Base-by-base conservation (phyloP, 2,113 vertebrate genomes). In the Stercorarius parasiticus region DNA sequence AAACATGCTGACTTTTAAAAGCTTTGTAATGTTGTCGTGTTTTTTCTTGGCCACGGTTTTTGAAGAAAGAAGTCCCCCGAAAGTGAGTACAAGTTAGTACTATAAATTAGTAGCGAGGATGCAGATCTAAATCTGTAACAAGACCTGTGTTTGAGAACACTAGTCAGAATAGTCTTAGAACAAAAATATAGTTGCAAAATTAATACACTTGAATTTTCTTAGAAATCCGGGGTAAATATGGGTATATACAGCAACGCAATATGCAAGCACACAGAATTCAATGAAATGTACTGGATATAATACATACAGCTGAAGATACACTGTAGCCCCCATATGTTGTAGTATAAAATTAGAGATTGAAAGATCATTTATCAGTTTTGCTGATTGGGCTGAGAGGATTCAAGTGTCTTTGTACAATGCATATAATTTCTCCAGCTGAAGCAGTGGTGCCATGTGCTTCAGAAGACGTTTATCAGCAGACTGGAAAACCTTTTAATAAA, bases 321-420 rank as follows among this genome's bases (percentile, higher is more conserved):
- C 34, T 71, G 45, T 71, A 76, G n/a, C 50, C 34, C 30, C 38
- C 38, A 40, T 90, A 49, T 78, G 36, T 32, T 88, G 38, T 50
- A 29, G 55, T 34, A 21, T 67, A 64, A 67, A 92, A 62, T 50
- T 36, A 74, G 74, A 83, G 55, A 78, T 40, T 87, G 74, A 85
- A 94, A 82, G 47, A 88, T 94, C 42, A 42, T 61, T 93, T 91
- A 77, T 69, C 70, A 50, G 52, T 93, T 96, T 82, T 86, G 72
- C 87, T 95, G 96, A 96, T 47, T 88, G 74, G 56, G 52, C 76
- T 86, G 45, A 79, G 87, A 81, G 40, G 22, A 90, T 88, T 80
- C 73, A 86, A 88, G 30, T 84, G 45, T 56, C 80, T 90, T 76
- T 71, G 59, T 86, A 65, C 82, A 92, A 94, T 40, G 40, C 20